Conservation (phyloP, 2,113 vertebrate species). For the Acanthochromis polyacanthus region DNA sequence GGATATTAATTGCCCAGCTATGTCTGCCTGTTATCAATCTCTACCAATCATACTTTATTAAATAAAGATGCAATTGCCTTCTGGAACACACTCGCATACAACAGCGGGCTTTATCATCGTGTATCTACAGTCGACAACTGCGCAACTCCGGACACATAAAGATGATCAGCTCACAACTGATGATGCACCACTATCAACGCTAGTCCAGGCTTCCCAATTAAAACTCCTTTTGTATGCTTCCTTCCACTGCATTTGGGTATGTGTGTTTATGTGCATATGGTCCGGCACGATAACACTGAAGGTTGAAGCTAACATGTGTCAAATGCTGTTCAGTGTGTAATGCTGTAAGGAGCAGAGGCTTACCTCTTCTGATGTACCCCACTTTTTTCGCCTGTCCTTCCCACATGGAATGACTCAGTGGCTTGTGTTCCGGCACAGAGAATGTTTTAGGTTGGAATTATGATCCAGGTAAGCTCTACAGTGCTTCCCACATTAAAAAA, state of each 20-base stretch:
- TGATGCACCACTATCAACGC: constrained; percentile 23
- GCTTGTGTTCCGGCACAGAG: constrained; percentile 39
- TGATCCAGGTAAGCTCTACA: constrained; percentile 57
- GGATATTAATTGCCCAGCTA: constrained; percentile 79
- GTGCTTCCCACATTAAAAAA: constrained; percentile 29
- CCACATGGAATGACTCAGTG: constrained; percentile 65
- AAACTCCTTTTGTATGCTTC: constrained; percentile 25
- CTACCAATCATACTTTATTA: constrained; percentile 75
- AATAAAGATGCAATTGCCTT: constrained; percentile 76
- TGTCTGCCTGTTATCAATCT: constrained; percentile 76
- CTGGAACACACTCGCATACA: constrained; percentile 57
- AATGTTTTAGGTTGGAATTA: constrained; percentile 48
- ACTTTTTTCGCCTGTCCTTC: constrained; percentile 40
- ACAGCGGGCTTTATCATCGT: constrained; percentile 48
- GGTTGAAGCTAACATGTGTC: not conserved
- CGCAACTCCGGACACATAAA: constrained; percentile 26
- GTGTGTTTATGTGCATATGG: constrained; percentile 23
- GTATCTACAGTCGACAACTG: constrained; percentile 51
- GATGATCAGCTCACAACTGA: constrained; percentile 27
- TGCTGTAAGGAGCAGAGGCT: constrained; percentile 14
- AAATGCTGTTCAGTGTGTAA: constrained; percentile 21
- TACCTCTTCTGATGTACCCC: constrained; percentile 29
- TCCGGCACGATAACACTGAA: constrained; percentile 20
- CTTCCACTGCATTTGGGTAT: constrained; percentile 1
- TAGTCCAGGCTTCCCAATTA: constrained; percentile 28